A percentile compares a stretch with the other conserved stretches of the same genome.
These are phyloP conservation scores for Percopsis omiscomaycus DNA, from an alignment of 2,797 vertebrate genomes.

Conservation along the genomic window DNA sequence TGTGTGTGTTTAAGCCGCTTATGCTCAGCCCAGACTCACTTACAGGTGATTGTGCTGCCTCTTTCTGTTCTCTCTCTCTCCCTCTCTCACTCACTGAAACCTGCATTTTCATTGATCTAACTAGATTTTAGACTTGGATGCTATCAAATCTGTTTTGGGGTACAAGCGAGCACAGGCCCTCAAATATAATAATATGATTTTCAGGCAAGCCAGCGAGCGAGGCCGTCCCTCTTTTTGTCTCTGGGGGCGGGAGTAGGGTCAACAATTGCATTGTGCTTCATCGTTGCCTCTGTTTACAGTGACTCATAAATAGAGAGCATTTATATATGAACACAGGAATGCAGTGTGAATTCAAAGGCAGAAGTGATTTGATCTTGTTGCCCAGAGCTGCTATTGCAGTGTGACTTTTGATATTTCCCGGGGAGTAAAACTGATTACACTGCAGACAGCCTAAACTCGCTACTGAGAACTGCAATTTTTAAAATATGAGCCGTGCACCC, in stretches of 20 bases:
- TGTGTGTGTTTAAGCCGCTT: neutral
- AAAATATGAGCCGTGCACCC: neutral
- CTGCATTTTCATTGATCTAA: too few relatives aligned
- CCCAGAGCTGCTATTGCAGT: slow-evolving; percentile 2
- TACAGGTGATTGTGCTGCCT: neutral
- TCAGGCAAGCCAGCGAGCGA: too few relatives aligned
- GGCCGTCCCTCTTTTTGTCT: too few relatives aligned
- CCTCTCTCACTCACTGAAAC: neutral
- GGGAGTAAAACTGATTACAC: slow-evolving; percentile 1
- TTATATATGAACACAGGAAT: neutral
- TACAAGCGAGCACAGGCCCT: neutral
- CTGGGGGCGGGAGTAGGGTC: too few relatives aligned
- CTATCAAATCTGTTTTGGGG: neutral
- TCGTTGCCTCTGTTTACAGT: neutral
- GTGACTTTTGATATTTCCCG: slow-evolving; percentile 4
- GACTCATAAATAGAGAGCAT: slow-evolving; percentile 3
- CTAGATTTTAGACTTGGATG: neutral
- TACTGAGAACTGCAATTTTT: slow-evolving; percentile 19
- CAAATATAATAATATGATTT: too few relatives aligned
- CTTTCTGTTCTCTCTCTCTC: neutral
- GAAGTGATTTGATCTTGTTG: neutral
- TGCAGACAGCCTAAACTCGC: neutral
- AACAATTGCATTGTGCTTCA: slow-evolving; percentile 5
- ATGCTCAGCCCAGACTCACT: neutral
- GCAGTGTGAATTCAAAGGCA: neutral